phyloP scores from a whole-genome alignment of 1,140 invertebrate species.

The Dufourea novaeangliae region DNA sequence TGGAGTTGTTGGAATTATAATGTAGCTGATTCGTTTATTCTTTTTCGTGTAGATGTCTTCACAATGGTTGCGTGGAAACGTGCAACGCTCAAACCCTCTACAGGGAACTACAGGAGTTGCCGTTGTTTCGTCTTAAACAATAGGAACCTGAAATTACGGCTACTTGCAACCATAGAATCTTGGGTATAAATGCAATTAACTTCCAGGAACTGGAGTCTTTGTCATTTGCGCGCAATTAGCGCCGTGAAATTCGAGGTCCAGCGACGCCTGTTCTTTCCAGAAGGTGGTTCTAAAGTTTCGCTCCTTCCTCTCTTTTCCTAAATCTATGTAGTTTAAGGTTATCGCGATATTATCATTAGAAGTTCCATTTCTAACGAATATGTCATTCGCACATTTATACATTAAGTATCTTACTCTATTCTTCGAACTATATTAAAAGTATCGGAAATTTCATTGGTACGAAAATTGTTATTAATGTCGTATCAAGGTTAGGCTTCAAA shows the following conservation, averaged over 20 bases:
- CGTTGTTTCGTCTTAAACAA: slow-evolving; percentile 40
- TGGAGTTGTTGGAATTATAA: not conserved
- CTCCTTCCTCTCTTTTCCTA: not conserved
- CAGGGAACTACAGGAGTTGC: slow-evolving; percentile 2
- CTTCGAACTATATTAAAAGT: too few species aligned
- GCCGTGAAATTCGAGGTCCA: slow-evolving; percentile 37
- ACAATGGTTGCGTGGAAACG: slow-evolving; percentile 5
- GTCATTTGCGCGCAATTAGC: slow-evolving; percentile 48
- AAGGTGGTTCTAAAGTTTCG: slow-evolving; percentile 2
- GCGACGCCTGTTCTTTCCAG: slow-evolving; percentile 27
- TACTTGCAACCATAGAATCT: slow-evolving; percentile 37
- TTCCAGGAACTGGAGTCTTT: slow-evolving; percentile 48
- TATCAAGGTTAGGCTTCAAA: too few species aligned
- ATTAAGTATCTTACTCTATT: too few species aligned
- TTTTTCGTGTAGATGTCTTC: not conserved
- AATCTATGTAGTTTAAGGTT: not conserved
- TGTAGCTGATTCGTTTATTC: slow-evolving; percentile 16
- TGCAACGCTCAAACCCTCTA: not conserved
- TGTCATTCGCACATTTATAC: not conserved
- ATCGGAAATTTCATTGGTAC: too few species aligned
- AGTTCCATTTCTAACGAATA: not conserved
- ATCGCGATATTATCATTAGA: not conserved
- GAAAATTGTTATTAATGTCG: too few species aligned
- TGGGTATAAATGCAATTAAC: slow-evolving; percentile 56
- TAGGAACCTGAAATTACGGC: slow-evolving; percentile 43